A percentile compares a stretch with the other conserved stretches of the same genome.
Conservation (phyloP, 23 tunicate species). For the Botrylloides violaceus region DNA sequence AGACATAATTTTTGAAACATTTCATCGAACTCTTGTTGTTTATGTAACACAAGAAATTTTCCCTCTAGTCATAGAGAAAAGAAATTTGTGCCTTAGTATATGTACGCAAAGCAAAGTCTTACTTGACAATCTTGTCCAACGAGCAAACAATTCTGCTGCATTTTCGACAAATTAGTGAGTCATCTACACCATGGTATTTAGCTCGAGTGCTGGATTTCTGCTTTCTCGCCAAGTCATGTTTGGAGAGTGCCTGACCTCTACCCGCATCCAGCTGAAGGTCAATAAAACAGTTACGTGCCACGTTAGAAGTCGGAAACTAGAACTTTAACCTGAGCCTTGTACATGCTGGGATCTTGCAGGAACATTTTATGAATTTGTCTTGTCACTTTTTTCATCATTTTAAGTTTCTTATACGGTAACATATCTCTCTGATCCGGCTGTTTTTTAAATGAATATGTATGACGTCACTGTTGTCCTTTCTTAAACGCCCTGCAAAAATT, state of each 20-base stretch:
- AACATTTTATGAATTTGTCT: background rate
- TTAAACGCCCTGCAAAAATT: conserved; percentile 32
- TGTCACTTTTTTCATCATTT: conserved; percentile 31
- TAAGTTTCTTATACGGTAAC: conserved; percentile 1
- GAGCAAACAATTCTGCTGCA: background rate
- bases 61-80: too few relatives aligned
- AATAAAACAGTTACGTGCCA: too few relatives aligned
- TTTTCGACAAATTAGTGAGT: background rate
- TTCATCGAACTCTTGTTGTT: too few relatives aligned
- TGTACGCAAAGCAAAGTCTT: too few relatives aligned
- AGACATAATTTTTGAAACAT: too few relatives aligned
- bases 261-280: background rate
- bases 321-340: conserved; percentile 9
- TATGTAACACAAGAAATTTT: too few relatives aligned
- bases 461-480: conserved; percentile 27
- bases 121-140: background rate
- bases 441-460: conserved; percentile 11
- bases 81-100: too few relatives aligned
- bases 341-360: conserved; percentile 1
- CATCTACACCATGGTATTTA: background rate
- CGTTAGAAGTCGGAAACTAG: background rate
- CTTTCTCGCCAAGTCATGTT: background rate
- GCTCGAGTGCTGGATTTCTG: background rate
- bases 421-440: conserved; percentile 19
- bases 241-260: background rate